These are phyloP conservation scores for Cardiocondyla obscurior DNA, from an alignment of 1,140 invertebrate species.

Conservation along the genomic window DNA sequence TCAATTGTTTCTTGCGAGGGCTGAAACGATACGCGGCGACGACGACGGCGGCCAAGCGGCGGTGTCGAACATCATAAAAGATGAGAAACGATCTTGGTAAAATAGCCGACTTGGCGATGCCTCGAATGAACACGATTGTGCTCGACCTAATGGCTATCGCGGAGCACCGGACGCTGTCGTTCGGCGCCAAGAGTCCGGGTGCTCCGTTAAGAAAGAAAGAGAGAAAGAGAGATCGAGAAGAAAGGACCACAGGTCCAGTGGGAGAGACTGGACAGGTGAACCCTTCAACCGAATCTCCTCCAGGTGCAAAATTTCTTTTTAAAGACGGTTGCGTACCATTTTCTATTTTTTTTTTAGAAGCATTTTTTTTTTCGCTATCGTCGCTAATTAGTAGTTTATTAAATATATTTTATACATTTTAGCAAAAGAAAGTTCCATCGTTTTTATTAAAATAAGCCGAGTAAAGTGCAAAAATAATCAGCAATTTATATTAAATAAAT, in stretches of 20 bases:
- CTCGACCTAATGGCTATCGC: slow-evolving; percentile 11
- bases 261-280: neutral
- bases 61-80: slow-evolving; percentile 72
- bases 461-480: neutral
- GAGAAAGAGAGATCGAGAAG: slow-evolving; percentile 31
- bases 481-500: neutral
- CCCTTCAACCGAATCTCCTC: neutral
- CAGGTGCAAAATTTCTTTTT: neutral
- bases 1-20: slow-evolving; percentile 73
- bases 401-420: neutral
- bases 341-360: neutral
- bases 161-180: neutral
- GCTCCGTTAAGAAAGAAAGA: neutral
- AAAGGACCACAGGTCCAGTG: neutral
- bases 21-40: slow-evolving; percentile 61
- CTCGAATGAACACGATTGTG: slow-evolving; percentile 33
- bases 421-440: neutral
- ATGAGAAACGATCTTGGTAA: slow-evolving; percentile 76
- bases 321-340: neutral
- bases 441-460: neutral
- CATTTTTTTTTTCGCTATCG: neutral
- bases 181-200: neutral
- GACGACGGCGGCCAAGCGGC: slow-evolving; percentile 48
- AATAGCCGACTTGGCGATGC: slow-evolving; percentile 65
- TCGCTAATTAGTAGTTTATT: neutral